These are phyloP conservation scores for Leptinotarsa undecemlineata DNA, from an alignment of 1,140 invertebrate species.

Conservation along the genomic window DNA sequence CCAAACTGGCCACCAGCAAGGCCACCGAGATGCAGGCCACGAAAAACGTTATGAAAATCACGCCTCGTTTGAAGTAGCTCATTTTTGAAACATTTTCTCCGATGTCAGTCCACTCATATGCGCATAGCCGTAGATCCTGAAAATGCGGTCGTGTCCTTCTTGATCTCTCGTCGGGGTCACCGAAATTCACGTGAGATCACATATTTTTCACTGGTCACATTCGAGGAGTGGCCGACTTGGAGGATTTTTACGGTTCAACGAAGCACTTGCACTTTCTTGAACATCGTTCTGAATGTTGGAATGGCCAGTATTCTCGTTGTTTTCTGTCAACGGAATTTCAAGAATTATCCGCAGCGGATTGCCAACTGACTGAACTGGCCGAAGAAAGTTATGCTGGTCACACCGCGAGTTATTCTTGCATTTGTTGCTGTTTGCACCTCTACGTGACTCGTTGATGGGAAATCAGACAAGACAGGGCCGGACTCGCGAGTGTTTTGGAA, in stretches of 20 bases:
- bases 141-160: neutral
- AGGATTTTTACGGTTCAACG: neutral
- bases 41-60: slow-evolving; percentile 89
- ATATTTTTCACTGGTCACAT: too few species aligned
- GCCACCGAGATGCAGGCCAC: slow-evolving; percentile 81
- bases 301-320: too few species aligned
- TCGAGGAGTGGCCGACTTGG: neutral
- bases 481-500: neutral
- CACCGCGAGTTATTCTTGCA: slow-evolving; percentile 8
- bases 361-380: neutral
- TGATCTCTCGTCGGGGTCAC: slow-evolving; percentile 10
- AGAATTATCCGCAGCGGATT: too few species aligned
- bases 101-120: neutral
- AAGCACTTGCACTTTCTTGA: neutral
- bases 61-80: slow-evolving; percentile 70
- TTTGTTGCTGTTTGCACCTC: slow-evolving; percentile 27
- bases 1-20: slow-evolving; percentile 79
- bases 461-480: neutral
- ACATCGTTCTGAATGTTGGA: neutral
- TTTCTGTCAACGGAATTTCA: too few species aligned
- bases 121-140: slow-evolving; percentile 19
- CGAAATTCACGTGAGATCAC: slow-evolving; percentile 1
- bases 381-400: slow-evolving; percentile 23
- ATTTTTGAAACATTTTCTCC: slow-evolving; percentile 27
- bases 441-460: slow-evolving; percentile 27